These are phyloP conservation scores for Naso thynnoides DNA, from an alignment of 2,797 vertebrate genomes.

Conservation along the genomic window DNA sequence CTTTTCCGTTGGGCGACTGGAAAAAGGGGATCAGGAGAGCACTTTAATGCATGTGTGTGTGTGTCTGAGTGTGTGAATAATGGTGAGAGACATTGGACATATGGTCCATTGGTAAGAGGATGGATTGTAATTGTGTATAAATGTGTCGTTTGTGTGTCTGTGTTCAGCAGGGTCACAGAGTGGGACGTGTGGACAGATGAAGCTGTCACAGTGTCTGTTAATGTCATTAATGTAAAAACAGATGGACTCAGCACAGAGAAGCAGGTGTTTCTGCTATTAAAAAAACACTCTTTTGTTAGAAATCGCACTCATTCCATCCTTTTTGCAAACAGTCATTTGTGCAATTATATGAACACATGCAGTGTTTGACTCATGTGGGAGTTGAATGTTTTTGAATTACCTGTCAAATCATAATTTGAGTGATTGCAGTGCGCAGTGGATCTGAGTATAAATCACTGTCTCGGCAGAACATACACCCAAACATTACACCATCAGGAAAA, in stretches of 20 bases:
- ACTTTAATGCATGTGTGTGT: constrained; percentile 18
- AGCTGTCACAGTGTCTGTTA: constrained; percentile 48
- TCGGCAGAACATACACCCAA: neutral
- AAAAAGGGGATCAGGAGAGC: constrained; percentile 59
- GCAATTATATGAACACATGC: constrained; percentile 15
- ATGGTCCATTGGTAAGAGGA: constrained; percentile 24
- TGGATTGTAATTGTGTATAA: constrained; percentile 31
- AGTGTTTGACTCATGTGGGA: neutral
- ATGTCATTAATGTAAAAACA: constrained; percentile 61
- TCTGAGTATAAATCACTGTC: constrained; percentile 31
- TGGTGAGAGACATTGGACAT: constrained; percentile 32
- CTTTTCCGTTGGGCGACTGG: constrained; percentile 68
- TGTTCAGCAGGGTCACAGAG: constrained; percentile 25
- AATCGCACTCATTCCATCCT: constrained; percentile 44
- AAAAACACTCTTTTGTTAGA: constrained; percentile 46
- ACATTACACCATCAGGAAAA: neutral
- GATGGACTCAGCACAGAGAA: constrained; percentile 34
- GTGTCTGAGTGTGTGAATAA: constrained; percentile 21
- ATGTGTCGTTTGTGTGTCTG: constrained; percentile 38
- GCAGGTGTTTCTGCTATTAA: constrained; percentile 71
- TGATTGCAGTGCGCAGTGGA: neutral
- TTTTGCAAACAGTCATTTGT: constrained; percentile 45
- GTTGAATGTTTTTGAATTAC: constrained; percentile 27
- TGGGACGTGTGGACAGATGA: constrained; percentile 37
- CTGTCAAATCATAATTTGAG: constrained; percentile 22